phyloP scores from a whole-genome alignment of 2,113 vertebrate genomes.

The Lophotis ruficrista region DNA sequence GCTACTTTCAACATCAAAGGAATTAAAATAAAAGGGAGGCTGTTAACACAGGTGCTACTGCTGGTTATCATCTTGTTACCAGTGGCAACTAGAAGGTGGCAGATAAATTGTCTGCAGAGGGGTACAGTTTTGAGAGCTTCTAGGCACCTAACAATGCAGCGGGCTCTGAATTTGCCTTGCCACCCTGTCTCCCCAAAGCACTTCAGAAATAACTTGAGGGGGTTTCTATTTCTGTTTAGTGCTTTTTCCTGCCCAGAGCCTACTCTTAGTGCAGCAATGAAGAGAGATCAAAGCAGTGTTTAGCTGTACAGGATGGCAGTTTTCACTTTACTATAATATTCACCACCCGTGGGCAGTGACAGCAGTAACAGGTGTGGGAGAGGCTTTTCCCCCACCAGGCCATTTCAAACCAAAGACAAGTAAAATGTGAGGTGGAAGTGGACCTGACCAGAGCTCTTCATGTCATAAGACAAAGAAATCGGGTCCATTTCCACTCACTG shows the following conservation, averaged over 20 bases:
- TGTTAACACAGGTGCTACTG: background rate
- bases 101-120: background rate
- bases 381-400: background rate
- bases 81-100: background rate
- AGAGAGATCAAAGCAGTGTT: background rate
- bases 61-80: background rate
- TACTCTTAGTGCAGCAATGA: background rate
- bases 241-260: background rate
- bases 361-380: fast-evolving
- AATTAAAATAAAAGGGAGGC: background rate
- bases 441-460: background rate
- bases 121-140: background rate
- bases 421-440: fast-evolving
- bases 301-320: background rate
- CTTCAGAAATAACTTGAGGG: background rate
- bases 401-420: background rate
- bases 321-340: fast-evolving
- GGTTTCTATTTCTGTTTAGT: background rate
- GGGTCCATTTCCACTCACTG: background rate
- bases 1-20: background rate
- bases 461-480: background rate
- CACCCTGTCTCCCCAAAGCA: background rate
- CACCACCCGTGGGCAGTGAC: too few species aligned
- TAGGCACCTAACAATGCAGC: fast-evolving
- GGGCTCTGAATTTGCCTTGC: background rate